Conservation (phyloP, 2,113 vertebrate species). For the Poeciliopsis prolifica region DNA sequence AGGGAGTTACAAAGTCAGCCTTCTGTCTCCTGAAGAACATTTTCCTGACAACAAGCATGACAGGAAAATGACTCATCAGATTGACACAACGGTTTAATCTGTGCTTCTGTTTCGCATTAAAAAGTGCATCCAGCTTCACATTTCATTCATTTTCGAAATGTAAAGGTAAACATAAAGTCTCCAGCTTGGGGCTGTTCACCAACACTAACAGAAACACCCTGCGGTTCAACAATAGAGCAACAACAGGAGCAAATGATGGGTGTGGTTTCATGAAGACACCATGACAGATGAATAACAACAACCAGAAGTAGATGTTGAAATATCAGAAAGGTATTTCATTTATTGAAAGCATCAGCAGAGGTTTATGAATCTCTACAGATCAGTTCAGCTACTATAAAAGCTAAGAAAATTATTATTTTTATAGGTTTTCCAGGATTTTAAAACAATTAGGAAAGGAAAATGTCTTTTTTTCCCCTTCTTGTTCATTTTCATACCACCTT, state of each 20-base stretch:
- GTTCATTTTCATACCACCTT: not conserved
- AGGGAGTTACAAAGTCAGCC: no score
- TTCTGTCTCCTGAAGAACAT: no score
- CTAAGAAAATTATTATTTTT: no score
- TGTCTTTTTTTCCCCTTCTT: not conserved
- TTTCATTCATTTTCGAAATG: not conserved
- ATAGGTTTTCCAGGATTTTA: not conserved
- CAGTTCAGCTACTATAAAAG: not conserved
- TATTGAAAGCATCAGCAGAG: not conserved
- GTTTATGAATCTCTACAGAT: not conserved
- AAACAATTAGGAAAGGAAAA: not conserved
- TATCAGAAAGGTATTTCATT: not conserved
- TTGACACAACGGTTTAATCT: not conserved
- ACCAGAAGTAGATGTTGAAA: constrained; percentile 8
- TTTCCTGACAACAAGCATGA: not conserved
- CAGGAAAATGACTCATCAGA: not conserved
- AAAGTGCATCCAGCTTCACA: not conserved
- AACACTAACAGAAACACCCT: not conserved
- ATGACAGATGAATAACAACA: constrained; percentile 18
- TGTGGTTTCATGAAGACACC: constrained; percentile 43
- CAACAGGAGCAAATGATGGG: constrained; percentile 17
- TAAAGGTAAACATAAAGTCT: not conserved
- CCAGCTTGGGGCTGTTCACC: not conserved
- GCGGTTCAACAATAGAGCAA: not conserved
- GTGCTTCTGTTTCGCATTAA: not conserved